A percentile compares a stretch with the other conserved stretches of the same genome.
phyloP scores from a whole-genome alignment of 2,113 vertebrate species.

The Cervus canadensis region DNA sequence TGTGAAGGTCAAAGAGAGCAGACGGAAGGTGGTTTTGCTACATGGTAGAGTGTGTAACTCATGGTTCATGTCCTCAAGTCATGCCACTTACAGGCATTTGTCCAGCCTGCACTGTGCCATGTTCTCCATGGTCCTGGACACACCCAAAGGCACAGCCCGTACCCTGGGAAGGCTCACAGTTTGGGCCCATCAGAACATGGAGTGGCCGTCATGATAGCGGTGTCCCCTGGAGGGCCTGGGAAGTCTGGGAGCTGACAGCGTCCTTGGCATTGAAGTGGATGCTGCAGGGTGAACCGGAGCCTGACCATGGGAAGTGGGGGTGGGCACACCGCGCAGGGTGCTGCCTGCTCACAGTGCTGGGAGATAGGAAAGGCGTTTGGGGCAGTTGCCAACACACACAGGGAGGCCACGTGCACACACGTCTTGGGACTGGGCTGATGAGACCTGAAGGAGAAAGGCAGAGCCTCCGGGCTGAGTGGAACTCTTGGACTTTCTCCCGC shows the following conservation, averaged over 20 bases:
- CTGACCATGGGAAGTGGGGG: no score
- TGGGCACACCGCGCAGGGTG: accelerated
- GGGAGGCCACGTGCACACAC: accelerated
- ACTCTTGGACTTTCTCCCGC: background rate
- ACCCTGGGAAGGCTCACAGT: background rate
- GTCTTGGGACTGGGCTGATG: background rate
- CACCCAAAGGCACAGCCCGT: background rate
- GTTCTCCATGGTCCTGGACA: background rate
- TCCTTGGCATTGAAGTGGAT: background rate
- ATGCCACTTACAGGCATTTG: background rate
- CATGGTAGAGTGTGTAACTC: background rate
- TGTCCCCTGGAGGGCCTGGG: background rate
- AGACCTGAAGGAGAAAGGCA: background rate
- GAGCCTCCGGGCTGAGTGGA: background rate
- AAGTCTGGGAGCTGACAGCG: background rate
- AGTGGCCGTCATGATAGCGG: background rate
- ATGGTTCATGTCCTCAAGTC: background rate
- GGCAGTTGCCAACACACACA: background rate
- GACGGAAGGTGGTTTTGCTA: background rate
- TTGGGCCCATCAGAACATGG: background rate
- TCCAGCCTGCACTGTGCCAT: background rate
- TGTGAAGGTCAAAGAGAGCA: background rate
- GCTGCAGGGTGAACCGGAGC: background rate
- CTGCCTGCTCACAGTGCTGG: background rate
- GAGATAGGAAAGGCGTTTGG: no score